Conservation (phyloP, 64 coral and sea anemone genomes). For the Montipora efflorescens region DNA sequence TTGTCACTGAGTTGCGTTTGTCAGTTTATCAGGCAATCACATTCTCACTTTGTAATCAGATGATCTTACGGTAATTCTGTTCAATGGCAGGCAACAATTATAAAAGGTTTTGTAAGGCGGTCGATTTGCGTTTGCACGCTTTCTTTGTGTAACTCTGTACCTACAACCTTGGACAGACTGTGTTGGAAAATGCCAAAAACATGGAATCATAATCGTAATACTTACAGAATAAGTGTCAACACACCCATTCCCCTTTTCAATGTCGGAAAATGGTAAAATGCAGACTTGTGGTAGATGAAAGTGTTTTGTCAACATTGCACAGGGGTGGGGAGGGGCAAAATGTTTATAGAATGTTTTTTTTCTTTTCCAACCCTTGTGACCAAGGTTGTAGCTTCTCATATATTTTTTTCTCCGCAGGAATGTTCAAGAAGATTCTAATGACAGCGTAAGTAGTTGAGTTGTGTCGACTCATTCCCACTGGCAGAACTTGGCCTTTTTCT, state of each 20-base stretch:
- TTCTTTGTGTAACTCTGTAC: background rate
- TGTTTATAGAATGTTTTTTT: too few species aligned
- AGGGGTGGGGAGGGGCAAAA: too few species aligned
- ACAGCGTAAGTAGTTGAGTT: background rate
- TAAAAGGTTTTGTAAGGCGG: background rate
- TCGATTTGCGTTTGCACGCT: background rate
- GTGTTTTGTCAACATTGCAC: too few species aligned
- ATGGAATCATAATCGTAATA: too few species aligned
- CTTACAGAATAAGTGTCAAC: too few species aligned
- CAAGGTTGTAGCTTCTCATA: background rate
- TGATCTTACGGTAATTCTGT: slow-evolving; percentile 3
- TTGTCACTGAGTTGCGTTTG: too few species aligned
- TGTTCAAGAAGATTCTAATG: background rate
- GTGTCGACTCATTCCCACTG: background rate
- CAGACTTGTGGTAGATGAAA: too few species aligned
- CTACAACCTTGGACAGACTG: background rate
- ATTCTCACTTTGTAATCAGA: background rate
- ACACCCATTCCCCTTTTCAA: too few species aligned
- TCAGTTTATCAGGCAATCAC: too few species aligned
- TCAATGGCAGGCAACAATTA: background rate
- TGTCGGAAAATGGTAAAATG: too few species aligned
- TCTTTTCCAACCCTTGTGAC: too few species aligned
- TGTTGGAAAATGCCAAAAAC: too few species aligned
- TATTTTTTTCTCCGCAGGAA: background rate
- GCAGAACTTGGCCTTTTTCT: background rate